phyloP scores from a whole-genome alignment of 2,113 vertebrate genomes.

The Pteropus alecto region DNA sequence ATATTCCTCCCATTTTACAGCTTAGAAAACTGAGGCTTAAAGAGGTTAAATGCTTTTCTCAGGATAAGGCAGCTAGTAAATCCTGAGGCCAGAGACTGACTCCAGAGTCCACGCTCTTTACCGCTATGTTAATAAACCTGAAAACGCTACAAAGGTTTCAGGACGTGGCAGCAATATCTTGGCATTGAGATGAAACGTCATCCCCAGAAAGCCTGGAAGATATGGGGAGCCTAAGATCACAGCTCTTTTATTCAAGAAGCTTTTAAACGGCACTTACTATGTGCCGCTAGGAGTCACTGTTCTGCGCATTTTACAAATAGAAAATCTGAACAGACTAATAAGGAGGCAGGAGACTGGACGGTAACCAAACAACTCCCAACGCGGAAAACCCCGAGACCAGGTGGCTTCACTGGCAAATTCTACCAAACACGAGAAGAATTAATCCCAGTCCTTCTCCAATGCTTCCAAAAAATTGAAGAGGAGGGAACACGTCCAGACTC shows the following conservation, averaged over 20 bases:
- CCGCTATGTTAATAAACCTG: neutral
- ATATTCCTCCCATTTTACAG: neutral
- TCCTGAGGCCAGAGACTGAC: neutral
- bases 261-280: neutral
- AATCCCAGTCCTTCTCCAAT: neutral
- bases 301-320: neutral
- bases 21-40: neutral
- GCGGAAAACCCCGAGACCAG: neutral
- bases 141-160: neutral
- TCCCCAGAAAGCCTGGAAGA: neutral
- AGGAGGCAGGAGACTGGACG: neutral
- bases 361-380: neutral
- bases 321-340: neutral
- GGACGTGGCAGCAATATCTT: neutral
- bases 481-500: neutral
- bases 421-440: neutral
- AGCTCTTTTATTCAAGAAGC: neutral
- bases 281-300: neutral
- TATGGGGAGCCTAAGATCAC: neutral
- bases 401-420: neutral
- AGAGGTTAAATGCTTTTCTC: neutral
- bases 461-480: neutral
- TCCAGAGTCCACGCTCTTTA: neutral
- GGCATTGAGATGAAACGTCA: neutral
- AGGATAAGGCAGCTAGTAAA: neutral